phyloP scores from a whole-genome alignment of 2,888 invertebrate genomes.

The Ophion ventricosus region DNA sequence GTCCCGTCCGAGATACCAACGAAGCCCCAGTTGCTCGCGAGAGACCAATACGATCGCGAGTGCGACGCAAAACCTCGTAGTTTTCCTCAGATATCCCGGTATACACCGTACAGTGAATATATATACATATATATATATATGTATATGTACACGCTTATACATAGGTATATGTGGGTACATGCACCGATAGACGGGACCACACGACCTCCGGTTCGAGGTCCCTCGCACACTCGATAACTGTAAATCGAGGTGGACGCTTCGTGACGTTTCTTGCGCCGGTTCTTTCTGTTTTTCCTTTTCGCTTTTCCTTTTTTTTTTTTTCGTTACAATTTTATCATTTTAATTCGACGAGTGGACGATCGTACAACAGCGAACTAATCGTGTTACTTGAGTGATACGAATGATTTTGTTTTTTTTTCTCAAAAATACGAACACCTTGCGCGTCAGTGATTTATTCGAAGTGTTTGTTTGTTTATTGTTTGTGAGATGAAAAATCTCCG shows the following conservation, averaged over 20 bases:
- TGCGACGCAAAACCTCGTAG: constrained; percentile 52
- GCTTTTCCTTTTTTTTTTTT: background rate
- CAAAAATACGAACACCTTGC: background rate
- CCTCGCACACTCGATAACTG: constrained; percentile 65
- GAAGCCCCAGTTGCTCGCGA: constrained; percentile 80
- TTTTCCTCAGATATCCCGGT: constrained; percentile 34
- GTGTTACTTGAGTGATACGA: constrained; percentile 10
- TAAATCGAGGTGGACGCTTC: constrained; percentile 63
- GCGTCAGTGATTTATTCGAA: constrained; percentile 41
- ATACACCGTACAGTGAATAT: constrained; percentile 40
- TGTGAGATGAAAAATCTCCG: background rate
- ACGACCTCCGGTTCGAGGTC: constrained; percentile 65
- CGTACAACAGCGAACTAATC: constrained; percentile 4
- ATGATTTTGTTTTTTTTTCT: background rate
- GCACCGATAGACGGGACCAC: constrained; percentile 44
- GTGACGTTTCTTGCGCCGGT: constrained; percentile 58
- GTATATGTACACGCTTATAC: constrained; percentile 12
- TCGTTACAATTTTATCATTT: background rate
- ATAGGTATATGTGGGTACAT: constrained; percentile 15
- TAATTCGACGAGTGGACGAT: background rate
- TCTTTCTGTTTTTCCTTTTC: constrained; percentile 15
- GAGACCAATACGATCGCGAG: constrained; percentile 72
- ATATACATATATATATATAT: background rate
- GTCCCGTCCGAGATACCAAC: constrained; percentile 76
- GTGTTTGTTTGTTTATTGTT: background rate